Evolutionary conservation across 2,797 vertebrate species (phyloP), one percentile per base, ranked within the genome.

Genomic region (Platalea minor): DNA sequence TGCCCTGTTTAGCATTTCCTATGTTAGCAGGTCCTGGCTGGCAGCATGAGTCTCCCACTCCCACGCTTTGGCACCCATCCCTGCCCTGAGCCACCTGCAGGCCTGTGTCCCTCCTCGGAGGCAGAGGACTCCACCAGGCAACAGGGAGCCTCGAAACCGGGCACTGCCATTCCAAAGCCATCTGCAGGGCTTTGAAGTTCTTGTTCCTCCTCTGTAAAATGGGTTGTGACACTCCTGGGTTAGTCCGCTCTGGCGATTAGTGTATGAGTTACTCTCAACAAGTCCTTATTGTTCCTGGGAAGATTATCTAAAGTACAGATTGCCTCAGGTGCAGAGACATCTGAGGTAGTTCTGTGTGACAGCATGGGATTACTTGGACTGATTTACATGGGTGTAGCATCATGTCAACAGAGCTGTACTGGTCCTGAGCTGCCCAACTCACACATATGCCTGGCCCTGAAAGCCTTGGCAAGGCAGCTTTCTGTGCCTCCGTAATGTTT

Each of bases 101-200:
- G 9, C 28, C 20, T 33, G 33, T 1, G 2, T 46, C 60, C 29
- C 33, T 79, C 11, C 23, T 45, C 0, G 0, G 28, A 18, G 43
- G 13, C 56, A 82, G 46, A 76, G 46, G 35, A 25, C 33, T 75
- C 41, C 84, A 46, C 5, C n/a, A 67, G 68, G 65, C 4, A 57
- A n/a, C 20, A 63, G 25, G 70, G 53, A 92, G 39, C 61, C 65
- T 75, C 0, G 2, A 46, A 78, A 84, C 33, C 2, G 1, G 68
- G 37, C 19, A 54, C 28, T 75, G 31, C 17, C 2, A 1, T 57
- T 82, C 59, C 74, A 67, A 70, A 76, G 28, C 39, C 56, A 87
- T 74, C 68, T 68, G 39, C 39, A 67, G 31, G 26, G 17, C 56
- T 91, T 74, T 91, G n/a, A 70, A 80, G 24, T 85, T 41, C 70